Conservation (phyloP, 2,113 vertebrate species). For the Pantherophis guttatus region DNA sequence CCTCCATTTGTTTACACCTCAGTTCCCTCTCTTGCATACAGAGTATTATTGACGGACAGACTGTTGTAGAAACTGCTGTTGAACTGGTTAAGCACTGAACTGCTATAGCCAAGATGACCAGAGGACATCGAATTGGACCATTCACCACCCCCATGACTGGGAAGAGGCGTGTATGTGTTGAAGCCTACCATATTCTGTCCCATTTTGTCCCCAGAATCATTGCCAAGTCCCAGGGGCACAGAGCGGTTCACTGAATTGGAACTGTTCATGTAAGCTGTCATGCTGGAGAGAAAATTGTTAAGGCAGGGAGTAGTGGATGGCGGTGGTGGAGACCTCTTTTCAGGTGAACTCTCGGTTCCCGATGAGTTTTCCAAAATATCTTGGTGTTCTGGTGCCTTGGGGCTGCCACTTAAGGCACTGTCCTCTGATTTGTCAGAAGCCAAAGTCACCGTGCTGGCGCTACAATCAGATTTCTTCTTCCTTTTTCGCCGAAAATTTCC, state of each 20-base stretch:
- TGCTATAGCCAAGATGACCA: slow-evolving; percentile 77
- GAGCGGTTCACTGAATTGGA: slow-evolving; percentile 54
- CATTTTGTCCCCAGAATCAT: slow-evolving; percentile 77
- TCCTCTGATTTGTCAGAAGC: slow-evolving; percentile 78
- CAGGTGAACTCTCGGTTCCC: slow-evolving; percentile 62
- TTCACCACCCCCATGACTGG: slow-evolving; percentile 74
- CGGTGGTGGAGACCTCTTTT: slow-evolving; percentile 75
- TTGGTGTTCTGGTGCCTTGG: slow-evolving; percentile 72
- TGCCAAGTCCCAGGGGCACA: slow-evolving; percentile 75
- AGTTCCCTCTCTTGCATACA: slow-evolving; percentile 89
- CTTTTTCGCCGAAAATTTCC: slow-evolving; percentile 98
- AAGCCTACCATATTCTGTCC: slow-evolving; percentile 78
- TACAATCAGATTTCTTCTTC: slow-evolving; percentile 91
- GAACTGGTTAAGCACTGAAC: slow-evolving; percentile 86
- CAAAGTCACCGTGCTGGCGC: slow-evolving; percentile 59
- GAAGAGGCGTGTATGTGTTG: slow-evolving; percentile 80
- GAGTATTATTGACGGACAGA: slow-evolving; percentile 71
- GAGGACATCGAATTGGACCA: slow-evolving; percentile 77
- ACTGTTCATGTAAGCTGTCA: slow-evolving; percentile 67
- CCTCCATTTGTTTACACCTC: slow-evolving; percentile 75
- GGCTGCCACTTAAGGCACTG: slow-evolving; percentile 66
- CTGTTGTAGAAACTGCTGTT: slow-evolving; percentile 86
- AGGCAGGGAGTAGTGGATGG: slow-evolving; percentile 78
- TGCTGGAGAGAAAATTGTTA: slow-evolving; percentile 85
- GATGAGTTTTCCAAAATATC: slow-evolving; percentile 71